Percentiles rank a stretch among this genome's conserved stretches.
phyloP scores from a whole-genome alignment of 2,888 invertebrate genomes.

The Rhabditoides inermis region DNA sequence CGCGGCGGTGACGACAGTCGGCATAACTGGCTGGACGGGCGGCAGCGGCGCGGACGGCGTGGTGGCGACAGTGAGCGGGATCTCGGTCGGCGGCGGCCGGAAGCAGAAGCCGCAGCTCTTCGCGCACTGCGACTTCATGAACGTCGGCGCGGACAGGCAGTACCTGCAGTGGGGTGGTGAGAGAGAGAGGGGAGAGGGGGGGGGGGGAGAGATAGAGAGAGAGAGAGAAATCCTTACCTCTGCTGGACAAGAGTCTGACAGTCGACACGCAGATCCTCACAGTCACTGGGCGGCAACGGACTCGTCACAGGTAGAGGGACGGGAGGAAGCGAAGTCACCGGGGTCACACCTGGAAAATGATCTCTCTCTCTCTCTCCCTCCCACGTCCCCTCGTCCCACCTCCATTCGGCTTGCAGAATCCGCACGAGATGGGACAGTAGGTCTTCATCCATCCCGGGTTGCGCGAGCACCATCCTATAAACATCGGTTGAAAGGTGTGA shows the following conservation, averaged over 20 bases:
- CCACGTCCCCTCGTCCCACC: not conserved
- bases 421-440: conserved; percentile 43
- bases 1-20: conserved; percentile 30
- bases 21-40: conserved; percentile 5
- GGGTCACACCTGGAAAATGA: conserved; percentile 5
- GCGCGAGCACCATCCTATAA: conserved; percentile 46
- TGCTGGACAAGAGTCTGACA: conserved; percentile 30
- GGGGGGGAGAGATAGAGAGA: too few species aligned
- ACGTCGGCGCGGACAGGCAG: conserved; percentile 31
- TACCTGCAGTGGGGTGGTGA: too few species aligned
- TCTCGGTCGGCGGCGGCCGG: conserved; percentile 39
- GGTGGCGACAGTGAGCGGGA: conserved; percentile 22
- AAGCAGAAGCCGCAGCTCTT: conserved; percentile 49
- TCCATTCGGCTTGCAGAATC: conserved; percentile 27
- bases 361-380: conserved; percentile 2
- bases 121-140: conserved; percentile 45
- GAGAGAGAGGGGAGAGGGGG: too few species aligned
- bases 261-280: conserved; percentile 50
- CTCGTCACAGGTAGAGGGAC: conserved; percentile 16
- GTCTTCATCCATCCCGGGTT: conserved; percentile 48
- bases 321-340: conserved; percentile 13
- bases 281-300: conserved; percentile 18
- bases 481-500: too few species aligned
- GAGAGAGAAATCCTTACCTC: too few species aligned
- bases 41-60: too few species aligned